Evolutionary conservation across 53 echinoderm and acorn worm species (phyloP).

Genomic region (Crossaster papposus): DNA sequence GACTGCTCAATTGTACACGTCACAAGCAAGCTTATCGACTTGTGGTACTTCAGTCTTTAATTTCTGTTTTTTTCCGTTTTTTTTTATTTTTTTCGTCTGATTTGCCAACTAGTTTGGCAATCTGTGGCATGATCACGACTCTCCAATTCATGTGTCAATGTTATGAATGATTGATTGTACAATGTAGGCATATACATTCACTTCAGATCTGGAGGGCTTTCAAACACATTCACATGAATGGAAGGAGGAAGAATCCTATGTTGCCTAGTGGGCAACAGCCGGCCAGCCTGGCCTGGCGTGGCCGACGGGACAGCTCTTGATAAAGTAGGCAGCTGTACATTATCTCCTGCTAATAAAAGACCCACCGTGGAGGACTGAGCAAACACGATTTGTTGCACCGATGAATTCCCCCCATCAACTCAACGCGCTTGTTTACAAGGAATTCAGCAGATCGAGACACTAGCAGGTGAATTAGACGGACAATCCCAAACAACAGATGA

Average conservation of each 20-base stretch:
- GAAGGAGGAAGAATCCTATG: not conserved
- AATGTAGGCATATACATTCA: too few species aligned
- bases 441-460: not conserved
- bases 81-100: not conserved
- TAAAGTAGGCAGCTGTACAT: conserved; percentile 15
- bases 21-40: not conserved
- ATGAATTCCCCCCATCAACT: not conserved
- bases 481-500: not conserved
- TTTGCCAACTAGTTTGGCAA: not conserved
- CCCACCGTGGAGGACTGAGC: not conserved
- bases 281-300: not conserved
- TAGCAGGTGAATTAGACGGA: not conserved
- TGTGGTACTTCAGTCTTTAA: not conserved
- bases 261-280: not conserved
- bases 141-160: not conserved
- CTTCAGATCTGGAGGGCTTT: conserved; percentile 15
- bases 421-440: not conserved
- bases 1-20: not conserved
- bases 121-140: not conserved
- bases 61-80: too few species aligned
- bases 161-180: conserved; percentile 16
- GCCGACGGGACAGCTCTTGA: not conserved
- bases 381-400: not conserved
- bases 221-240: not conserved
- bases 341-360: conserved; percentile 8